Percentiles rank a stretch among this genome's conserved stretches.
phyloP scores from a whole-genome alignment of 2,797 vertebrate genomes.

The Peromyscus eremicus region DNA sequence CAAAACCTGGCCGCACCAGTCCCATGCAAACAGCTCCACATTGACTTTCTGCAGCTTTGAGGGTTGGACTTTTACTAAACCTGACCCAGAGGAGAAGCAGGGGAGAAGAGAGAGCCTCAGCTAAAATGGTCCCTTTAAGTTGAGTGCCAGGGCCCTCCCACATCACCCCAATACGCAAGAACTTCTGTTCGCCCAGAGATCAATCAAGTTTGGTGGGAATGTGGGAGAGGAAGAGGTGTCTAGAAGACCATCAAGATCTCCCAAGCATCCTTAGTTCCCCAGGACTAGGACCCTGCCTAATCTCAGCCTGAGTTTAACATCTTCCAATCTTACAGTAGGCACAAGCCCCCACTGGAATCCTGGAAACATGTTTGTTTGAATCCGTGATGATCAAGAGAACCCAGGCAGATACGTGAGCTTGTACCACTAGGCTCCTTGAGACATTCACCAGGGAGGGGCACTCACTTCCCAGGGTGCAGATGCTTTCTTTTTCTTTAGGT shows the following conservation, averaged over 20 bases:
- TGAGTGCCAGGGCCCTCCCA: not conserved
- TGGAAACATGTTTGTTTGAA: not conserved
- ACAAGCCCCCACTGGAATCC: not conserved
- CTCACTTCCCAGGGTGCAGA: not conserved
- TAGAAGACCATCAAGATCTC: not conserved
- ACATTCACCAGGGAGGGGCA: not conserved
- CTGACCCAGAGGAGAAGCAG: constrained; percentile 47
- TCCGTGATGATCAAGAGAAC: not conserved
- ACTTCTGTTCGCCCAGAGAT: not conserved
- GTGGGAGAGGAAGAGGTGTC: too few species aligned
- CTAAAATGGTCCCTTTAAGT: not conserved
- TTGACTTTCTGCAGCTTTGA: constrained; percentile 24
- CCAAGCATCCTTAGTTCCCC: not conserved
- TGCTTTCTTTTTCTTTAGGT: not conserved
- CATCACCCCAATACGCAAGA: not conserved
- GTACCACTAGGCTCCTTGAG: not conserved
- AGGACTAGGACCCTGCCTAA: not conserved
- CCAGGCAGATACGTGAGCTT: not conserved
- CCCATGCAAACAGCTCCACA: constrained; percentile 34
- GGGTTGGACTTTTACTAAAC: fast-evolving
- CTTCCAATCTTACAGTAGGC: not conserved
- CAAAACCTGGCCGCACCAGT: fast-evolving
- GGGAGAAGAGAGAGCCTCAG: not conserved
- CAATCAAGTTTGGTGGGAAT: not conserved
- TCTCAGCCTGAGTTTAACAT: not conserved